Evolutionary conservation across 2,888 invertebrate genomes (phyloP), one percentile per base, ranked within the genome.

Genomic region (Xestia c-nigrum): DNA sequence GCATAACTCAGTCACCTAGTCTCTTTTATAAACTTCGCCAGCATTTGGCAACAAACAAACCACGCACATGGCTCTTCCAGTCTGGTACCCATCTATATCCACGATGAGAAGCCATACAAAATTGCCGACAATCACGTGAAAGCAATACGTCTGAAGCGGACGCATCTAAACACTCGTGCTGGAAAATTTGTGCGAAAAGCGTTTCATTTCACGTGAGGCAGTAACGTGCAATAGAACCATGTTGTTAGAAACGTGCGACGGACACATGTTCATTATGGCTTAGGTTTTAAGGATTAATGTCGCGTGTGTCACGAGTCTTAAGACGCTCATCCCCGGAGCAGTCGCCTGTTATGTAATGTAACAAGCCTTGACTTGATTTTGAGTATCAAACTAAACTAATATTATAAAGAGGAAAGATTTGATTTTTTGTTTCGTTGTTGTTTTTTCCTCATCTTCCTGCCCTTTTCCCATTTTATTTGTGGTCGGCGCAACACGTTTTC

Each of bases 161-260:
- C 82, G 64, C 78, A 72, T 66, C 61, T 46, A 50, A 55, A 70
- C 52, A 64, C 84, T 16, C 87, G 85, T 85, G 84, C 67, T 47
- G 31, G n/a, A 47, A 74, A 77, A 76, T 74, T 66, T 74, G 79
- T 68, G 61, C 66, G n/a, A 52, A 66, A 63, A 63, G 75, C 80
- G 71, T 83, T 86, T 69, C 67, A n/a, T 52, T 79, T 69, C 86
- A 87, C 88, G 88, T 88, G 88, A 85, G 16, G 40, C 21, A 0
- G 47, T 74, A 75, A 83, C 81, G 85, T 57, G n/a, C 19, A 73
- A 64, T 79, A 46, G 19, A 77, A 75, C 64, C 75, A 83, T 67
- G 66, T 78, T 66, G 46, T 57, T 3, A 38, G 16, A 38, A 78
- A 86, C 86, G 87, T 86, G 86, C 40, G 40, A 1, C 0, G 4